These are phyloP conservation scores for Frieseomelitta varia DNA, from an alignment of 1,140 invertebrate species.

Conservation along the genomic window DNA sequence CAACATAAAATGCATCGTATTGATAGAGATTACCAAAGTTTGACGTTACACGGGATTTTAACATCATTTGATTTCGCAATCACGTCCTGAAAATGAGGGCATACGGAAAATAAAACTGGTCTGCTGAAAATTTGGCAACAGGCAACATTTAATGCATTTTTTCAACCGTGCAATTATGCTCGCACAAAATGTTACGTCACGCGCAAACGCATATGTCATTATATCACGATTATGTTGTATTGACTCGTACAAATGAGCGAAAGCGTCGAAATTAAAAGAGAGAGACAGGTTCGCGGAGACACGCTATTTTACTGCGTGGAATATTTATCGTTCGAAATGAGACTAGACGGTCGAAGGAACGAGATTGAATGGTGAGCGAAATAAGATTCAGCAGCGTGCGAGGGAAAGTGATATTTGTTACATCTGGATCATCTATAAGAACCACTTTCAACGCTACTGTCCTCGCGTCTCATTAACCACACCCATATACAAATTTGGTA, in stretches of 20 bases:
- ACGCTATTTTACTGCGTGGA: background rate
- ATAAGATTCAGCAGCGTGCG: background rate
- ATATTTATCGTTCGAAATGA: background rate
- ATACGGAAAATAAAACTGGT: background rate
- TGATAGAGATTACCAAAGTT: too few species aligned
- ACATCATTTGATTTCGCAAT: background rate
- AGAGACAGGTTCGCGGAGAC: background rate
- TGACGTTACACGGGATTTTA: too few species aligned
- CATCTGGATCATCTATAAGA: constrained; percentile 37
- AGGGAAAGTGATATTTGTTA: constrained; percentile 46
- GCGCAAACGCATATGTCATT: background rate
- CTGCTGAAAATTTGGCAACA: background rate
- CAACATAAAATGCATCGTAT: too few species aligned
- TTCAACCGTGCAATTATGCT: background rate
- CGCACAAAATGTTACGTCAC: background rate
- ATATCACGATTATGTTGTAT: background rate
- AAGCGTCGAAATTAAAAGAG: background rate
- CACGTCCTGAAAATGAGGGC: background rate
- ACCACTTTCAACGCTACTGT: constrained; percentile 43
- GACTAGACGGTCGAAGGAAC: background rate
- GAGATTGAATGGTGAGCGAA: background rate
- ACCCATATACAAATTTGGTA: constrained; percentile 26
- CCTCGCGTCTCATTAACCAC: constrained; percentile 30
- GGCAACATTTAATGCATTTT: background rate
- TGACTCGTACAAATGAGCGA: background rate